Evolutionary conservation across 2,113 vertebrate species (phyloP), one percentile per base, ranked within the genome.

Genomic region (Leptobrachium ailaonicum): DNA sequence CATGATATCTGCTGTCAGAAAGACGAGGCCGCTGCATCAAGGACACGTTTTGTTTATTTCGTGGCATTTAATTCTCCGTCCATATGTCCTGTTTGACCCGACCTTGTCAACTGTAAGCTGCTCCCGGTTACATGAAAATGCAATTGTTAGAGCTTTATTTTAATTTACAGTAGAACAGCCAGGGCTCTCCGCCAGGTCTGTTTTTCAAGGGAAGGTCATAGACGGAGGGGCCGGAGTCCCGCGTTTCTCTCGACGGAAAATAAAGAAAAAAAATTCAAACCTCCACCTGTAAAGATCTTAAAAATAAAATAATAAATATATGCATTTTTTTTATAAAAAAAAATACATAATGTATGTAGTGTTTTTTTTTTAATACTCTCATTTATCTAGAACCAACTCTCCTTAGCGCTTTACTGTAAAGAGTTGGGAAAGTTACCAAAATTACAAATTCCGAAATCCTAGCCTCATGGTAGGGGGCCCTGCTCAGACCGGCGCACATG

Each of bases 21-120:
- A 47, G 10, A 13, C 44, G 32, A 53, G 50, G 53, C 6, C 12
- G 32, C 44, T 2, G 60, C 70, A 72, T 66, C 44, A 67, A 76
- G 20, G 74, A 56, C 45, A 7, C 53, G 54, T 76, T 76, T 76
- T 67, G 20, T 7, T 60, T 60, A 60, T 43, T 44, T 69, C 5
- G 14, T 75, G 10, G 67, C 42, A 45, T 68, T 66, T 80, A 80
- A 80, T 73, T 80, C 78, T 73, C 71, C 2, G 63, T 67, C 78
- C 71, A 68, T 73, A 80, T 80, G 78, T 73, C 78, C 78, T 62
- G 4, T 73, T 41, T 80, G 78, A 80, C 71, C 71, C 2, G 78
- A 80, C 78, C 78, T 80, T 80, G 78, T 80, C 78, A 73, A 44
- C 71, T 6, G 3, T 80, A 67, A 80, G 71, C 78, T 40, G 63